Base-by-base conservation (phyloP, 2,113 vertebrate genomes). In the Ranitomeya variabilis region DNA sequence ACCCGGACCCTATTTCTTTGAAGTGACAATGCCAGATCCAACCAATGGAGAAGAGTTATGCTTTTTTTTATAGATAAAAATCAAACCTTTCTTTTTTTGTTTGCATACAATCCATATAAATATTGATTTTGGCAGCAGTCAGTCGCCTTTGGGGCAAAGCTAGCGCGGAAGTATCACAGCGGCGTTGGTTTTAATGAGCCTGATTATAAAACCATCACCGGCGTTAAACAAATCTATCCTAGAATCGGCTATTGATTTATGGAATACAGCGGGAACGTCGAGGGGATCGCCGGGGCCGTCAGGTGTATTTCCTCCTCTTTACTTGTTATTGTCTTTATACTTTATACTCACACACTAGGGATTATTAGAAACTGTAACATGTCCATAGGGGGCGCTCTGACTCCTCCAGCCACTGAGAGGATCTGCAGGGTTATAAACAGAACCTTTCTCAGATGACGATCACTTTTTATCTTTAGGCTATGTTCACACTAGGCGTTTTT, bases 91-190 rank as follows among this genome's bases (percentile, higher is more conserved):
- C 37, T 74, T 74, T 51, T 31, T 18, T 37, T 51, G 2, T 51
- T 45, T 37, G 45, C 71, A 18, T 45, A 74, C 71, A 51, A 45
- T 26, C 71, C 71, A 51, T 74, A 45, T 19, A 18, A 31, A 74
- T 74, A 74, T 74, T 74, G 37, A 74, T 74, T 74, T 74, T 74
- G 71, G 71, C 71, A 74, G 71, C 71, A 45, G 71, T 4, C 37
- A 18, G 71, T 19, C 71, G 71, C 37, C 71, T 19, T 18, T 74
- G 71, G 71, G 37, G 37, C 37, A 74, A 18, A 51, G 31, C 71
- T 45, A 51, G 9, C 31, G 51, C 71, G 37, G 21, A 45, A 23
- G 67, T 31, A 26, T 15, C 31, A 37, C 26, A 73, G 31, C 31
- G 51, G 16, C 31, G 51, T 74, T 74, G 71, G 51, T 74, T 74